Percentiles rank a stretch among this genome's conserved stretches.
These are phyloP conservation scores for Falco punctatus DNA, from an alignment of 2,113 vertebrate species.

Conservation along the genomic window DNA sequence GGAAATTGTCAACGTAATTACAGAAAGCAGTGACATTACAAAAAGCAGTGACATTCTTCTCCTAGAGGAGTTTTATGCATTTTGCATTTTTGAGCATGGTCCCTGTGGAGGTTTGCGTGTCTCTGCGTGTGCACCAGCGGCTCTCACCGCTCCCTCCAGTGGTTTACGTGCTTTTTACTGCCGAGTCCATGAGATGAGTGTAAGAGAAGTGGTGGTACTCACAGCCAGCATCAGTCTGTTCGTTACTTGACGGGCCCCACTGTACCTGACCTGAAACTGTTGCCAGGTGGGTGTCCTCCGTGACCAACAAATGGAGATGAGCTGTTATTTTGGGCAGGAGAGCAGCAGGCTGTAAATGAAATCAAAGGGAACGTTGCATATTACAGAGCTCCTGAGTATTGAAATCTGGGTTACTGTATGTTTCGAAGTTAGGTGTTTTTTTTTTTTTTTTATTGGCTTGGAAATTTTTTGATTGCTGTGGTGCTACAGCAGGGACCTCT, in stretches of 20 bases:
- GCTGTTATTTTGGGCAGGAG: neutral
- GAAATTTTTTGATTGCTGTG: accelerated
- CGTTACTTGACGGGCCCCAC: accelerated
- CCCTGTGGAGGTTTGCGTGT: accelerated
- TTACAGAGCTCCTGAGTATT: neutral
- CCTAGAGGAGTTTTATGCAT: neutral
- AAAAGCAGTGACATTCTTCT: neutral
- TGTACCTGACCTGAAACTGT: neutral
- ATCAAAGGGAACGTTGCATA: neutral
- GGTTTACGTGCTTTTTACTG: accelerated
- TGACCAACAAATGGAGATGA: accelerated
- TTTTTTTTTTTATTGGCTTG: neutral
- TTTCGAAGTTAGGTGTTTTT: accelerated
- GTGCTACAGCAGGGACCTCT: neutral
- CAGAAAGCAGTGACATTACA: neutral
- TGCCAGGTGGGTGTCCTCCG: neutral
- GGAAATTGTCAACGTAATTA: neutral
- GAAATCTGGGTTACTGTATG: neutral
- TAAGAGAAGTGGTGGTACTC: accelerated
- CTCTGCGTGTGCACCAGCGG: accelerated
- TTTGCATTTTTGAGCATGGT: neutral
- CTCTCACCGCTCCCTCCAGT: accelerated
- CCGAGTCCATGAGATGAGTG: accelerated
- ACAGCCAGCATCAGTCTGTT: neutral
- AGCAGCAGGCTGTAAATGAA: accelerated